Evolutionary conservation across 1,140 invertebrate genomes (phyloP).

Genomic region (Steinernema feltiae): DNA sequence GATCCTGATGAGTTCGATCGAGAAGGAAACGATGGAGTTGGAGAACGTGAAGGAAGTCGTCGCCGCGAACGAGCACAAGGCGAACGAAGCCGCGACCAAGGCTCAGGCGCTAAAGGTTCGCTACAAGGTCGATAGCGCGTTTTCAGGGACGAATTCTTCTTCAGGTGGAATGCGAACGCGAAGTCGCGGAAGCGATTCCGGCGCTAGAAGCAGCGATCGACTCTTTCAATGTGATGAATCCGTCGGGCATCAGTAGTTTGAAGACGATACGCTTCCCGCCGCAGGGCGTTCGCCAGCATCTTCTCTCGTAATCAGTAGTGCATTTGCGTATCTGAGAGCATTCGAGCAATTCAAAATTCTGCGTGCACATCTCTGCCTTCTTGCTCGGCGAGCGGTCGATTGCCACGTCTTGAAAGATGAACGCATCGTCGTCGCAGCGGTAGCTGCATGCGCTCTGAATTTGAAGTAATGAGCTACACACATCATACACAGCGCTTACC

Average conservation of each 20-base stretch:
- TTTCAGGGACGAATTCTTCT: not conserved
- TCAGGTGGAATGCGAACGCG: conserved; percentile 83
- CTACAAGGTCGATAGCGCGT: not conserved
- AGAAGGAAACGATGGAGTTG: conserved; percentile 90
- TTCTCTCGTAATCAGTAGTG: too few relatives aligned
- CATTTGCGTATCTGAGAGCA: too few relatives aligned
- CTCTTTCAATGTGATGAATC: conserved; percentile 85
- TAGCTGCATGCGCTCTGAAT: too few relatives aligned
- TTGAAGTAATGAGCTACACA: too few relatives aligned
- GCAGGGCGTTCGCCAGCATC: conserved; percentile 74
- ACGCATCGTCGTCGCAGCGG: too few relatives aligned
- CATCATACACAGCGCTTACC: too few relatives aligned
- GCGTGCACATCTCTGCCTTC: too few relatives aligned
- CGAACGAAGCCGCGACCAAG: conserved; percentile 89
- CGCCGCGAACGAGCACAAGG: conserved; percentile 63
- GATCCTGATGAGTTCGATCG: conserved; percentile 90
- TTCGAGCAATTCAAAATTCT: too few relatives aligned
- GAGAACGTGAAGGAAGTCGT: conserved; percentile 91
- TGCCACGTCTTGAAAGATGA: too few relatives aligned
- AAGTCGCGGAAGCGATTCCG: conserved; percentile 89
- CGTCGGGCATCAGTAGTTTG: conserved; percentile 82
- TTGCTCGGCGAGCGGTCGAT: too few relatives aligned
- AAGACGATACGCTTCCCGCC: conserved; percentile 93
- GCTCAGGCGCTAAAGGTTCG: conserved; percentile 84
- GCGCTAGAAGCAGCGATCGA: conserved; percentile 80